These are phyloP conservation scores for Aporophyla nigra DNA, from an alignment of 2,888 invertebrate species.

Conservation along the genomic window DNA sequence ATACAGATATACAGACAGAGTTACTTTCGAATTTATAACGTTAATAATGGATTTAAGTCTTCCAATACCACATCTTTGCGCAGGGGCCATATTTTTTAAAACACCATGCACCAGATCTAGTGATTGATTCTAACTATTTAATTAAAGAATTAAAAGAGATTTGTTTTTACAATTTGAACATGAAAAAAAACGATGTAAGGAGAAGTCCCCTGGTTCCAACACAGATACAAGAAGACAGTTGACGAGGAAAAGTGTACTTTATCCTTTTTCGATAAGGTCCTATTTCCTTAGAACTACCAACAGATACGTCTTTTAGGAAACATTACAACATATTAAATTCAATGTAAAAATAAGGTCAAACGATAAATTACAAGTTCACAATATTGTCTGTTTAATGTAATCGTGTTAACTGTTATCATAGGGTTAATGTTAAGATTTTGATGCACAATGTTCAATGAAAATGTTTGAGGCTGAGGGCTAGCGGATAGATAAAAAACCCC, in stretches of 20 bases:
- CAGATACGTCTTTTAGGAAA: slow-evolving; percentile 78
- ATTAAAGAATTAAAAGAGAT: background rate
- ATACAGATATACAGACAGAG: too few relatives aligned
- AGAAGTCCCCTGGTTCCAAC: background rate
- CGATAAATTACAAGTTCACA: slow-evolving; percentile 83
- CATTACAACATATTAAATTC: slow-evolving; percentile 54
- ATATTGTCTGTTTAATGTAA: slow-evolving; percentile 82
- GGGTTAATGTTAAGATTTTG: slow-evolving; percentile 80
- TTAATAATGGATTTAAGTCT: background rate
- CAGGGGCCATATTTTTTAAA: slow-evolving; percentile 2
- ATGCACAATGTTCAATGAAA: slow-evolving; percentile 85
- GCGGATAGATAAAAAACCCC: slow-evolving; percentile 66
- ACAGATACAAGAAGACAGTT: background rate
- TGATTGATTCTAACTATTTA: background rate
- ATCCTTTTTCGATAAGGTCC: background rate
- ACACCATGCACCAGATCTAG: background rate
- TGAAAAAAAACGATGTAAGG: too few relatives aligned
- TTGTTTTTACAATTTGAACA: too few relatives aligned
- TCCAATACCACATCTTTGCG: background rate
- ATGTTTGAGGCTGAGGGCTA: slow-evolving; percentile 71
- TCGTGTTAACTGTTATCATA: slow-evolving; percentile 86
- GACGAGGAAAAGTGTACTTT: background rate
- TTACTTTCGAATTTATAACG: too few relatives aligned
- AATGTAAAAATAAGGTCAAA: slow-evolving; percentile 77
- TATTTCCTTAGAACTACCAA: slow-evolving; percentile 18